These are phyloP conservation scores for Labeo rohita DNA, from an alignment of 2,113 vertebrate genomes.

Conservation along the genomic window DNA sequence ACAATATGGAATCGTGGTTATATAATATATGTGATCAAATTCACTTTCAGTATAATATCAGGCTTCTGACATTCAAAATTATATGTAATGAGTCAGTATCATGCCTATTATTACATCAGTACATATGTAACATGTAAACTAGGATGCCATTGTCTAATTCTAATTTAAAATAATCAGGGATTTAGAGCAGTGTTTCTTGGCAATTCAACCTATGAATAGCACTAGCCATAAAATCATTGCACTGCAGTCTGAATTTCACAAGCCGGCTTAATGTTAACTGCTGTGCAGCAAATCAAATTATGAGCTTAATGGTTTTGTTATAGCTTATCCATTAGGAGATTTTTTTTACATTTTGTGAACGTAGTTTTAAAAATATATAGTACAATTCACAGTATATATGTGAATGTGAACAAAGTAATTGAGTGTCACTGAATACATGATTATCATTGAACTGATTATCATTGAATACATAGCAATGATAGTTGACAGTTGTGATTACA, in stretches of 20 bases:
- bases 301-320: background rate
- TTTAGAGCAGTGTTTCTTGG: background rate
- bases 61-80: constrained; percentile 4
- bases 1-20: background rate
- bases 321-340: background rate
- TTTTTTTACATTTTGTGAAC: background rate
- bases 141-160: background rate
- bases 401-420: background rate
- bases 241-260: background rate
- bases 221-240: background rate
- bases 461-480: background rate
- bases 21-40: background rate
- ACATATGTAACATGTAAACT: background rate
- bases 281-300: background rate
- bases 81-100: background rate
- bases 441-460: background rate
- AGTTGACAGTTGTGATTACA: background rate
- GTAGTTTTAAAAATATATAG: background rate
- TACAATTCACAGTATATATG: background rate
- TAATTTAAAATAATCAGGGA: background rate
- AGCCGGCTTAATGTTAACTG: background rate
- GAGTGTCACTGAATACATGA: background rate
- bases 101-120: background rate
- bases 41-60: background rate
- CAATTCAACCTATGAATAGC: background rate